A percentile compares a stretch with the other conserved stretches of the same genome.
Conservation (phyloP, 2,797 vertebrate species). For the Rhyacichthys aspro region DNA sequence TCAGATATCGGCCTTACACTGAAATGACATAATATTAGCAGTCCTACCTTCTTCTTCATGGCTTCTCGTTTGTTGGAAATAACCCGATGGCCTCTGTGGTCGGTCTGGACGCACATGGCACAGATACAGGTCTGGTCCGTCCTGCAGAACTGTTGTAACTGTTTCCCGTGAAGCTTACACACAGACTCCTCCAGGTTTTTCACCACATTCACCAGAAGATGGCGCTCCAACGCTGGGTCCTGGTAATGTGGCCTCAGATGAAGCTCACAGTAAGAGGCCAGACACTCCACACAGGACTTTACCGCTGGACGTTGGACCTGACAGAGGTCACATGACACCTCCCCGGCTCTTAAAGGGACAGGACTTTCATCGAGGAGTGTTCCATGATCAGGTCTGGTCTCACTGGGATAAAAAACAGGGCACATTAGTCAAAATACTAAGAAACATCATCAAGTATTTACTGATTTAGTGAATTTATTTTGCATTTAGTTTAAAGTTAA, state of each 20-base stretch:
- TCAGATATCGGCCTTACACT: background rate
- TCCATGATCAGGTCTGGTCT: too few species aligned
- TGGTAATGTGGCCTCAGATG: conserved; percentile 64
- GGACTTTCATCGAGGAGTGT: background rate
- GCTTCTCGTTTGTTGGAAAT: conserved; percentile 53
- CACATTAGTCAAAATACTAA: background rate
- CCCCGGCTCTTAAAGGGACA: conserved; percentile 41
- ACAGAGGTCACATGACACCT: conserved; percentile 73
- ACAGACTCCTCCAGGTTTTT: conserved; percentile 58
- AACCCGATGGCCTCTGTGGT: conserved; percentile 66
- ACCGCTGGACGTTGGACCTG: conserved; percentile 38
- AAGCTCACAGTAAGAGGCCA: conserved; percentile 59
- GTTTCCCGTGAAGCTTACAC: conserved; percentile 61
- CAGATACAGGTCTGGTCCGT: conserved; percentile 62
- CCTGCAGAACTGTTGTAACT: conserved; percentile 53
- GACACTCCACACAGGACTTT: conserved; percentile 71
- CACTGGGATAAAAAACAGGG: background rate
- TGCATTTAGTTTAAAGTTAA: too few species aligned
- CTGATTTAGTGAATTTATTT: too few species aligned
- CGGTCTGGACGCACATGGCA: conserved; percentile 53
- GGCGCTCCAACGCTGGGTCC: conserved; percentile 43
- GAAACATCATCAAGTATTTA: background rate
- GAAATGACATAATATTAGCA: too few species aligned
- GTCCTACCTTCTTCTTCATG: conserved; percentile 57
- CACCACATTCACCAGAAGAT: conserved; percentile 56